phyloP scores from a whole-genome alignment of 2,888 invertebrate species.

The Tholera decimalis region DNA sequence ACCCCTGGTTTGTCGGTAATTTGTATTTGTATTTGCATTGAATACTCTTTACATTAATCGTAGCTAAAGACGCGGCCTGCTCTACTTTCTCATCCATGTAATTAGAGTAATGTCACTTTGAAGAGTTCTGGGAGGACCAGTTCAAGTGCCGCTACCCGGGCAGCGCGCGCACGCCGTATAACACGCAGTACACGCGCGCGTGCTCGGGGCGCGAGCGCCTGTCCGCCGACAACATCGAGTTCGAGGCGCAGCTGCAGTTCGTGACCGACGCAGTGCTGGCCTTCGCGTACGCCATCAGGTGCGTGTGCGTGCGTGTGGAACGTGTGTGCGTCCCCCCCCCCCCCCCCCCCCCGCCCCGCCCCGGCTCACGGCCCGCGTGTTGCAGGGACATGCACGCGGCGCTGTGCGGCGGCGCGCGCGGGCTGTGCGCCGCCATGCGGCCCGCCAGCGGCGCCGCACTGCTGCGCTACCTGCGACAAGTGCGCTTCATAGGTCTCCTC shows the following conservation, averaged over 20 bases:
- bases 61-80: too few relatives aligned
- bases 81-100: not conserved
- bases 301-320: not conserved
- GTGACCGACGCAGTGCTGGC: slow-evolving; percentile 99
- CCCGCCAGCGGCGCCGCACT: slow-evolving; percentile 97
- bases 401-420: slow-evolving; percentile 94
- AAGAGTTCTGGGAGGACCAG: slow-evolving; percentile 98
- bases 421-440: slow-evolving; percentile 97
- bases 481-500: slow-evolving; percentile 92
- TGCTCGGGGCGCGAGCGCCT: slow-evolving; percentile 96
- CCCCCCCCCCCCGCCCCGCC: too few relatives aligned
- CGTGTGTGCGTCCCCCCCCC: too few relatives aligned
- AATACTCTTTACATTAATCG: not conserved
- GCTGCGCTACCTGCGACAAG: slow-evolving; percentile 95
- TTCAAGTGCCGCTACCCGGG: slow-evolving; percentile 97
- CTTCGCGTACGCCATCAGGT: slow-evolving; percentile 97
- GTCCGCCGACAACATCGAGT: slow-evolving; percentile 94
- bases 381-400: slow-evolving; percentile 96
- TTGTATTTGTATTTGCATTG: slow-evolving; percentile 21
- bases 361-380: slow-evolving; percentile 11
- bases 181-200: slow-evolving; percentile 92
- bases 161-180: slow-evolving; percentile 95
- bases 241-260: slow-evolving; percentile 98
- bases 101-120: slow-evolving; percentile 47
- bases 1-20: slow-evolving; percentile 98